Conservation (phyloP, 2,113 vertebrate genomes). For the Lucifuga dentata region DNA sequence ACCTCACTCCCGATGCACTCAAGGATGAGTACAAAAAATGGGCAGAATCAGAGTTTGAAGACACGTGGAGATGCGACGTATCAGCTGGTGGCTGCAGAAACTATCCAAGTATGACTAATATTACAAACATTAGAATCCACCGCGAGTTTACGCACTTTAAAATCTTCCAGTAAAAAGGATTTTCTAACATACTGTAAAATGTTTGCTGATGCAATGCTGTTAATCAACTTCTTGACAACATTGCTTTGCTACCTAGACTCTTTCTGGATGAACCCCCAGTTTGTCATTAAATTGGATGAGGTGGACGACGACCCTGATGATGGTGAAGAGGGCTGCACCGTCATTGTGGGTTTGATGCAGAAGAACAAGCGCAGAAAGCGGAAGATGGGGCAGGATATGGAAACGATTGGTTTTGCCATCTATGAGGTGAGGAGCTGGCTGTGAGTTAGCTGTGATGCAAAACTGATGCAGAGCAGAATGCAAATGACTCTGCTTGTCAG, state of each 20-base stretch:
- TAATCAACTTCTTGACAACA: neutral
- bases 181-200: neutral
- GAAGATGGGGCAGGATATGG: constrained; percentile 84
- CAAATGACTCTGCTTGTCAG: neutral
- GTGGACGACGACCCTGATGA: constrained; percentile 84
- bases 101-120: constrained; percentile 81
- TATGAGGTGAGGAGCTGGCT: constrained; percentile 78
- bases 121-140: neutral
- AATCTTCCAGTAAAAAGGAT: neutral
- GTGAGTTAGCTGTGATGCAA: neutral
- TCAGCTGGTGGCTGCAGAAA: constrained; percentile 94
- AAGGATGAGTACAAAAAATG: constrained; percentile 86
- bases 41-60: constrained; percentile 89
- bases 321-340: constrained; percentile 80
- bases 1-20: constrained; percentile 91
- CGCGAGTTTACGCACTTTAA: too few species aligned
- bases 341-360: constrained; percentile 90
- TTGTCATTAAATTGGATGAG: constrained; percentile 84
- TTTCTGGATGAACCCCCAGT: constrained; percentile 90
- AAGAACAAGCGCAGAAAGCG: constrained; percentile 85
- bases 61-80: constrained; percentile 88
- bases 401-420: constrained; percentile 87
- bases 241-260: constrained; percentile 66
- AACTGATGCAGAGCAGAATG: neutral
- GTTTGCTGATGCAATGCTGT: neutral